Evolutionary conservation across 2,797 vertebrate genomes (phyloP), one percentile per base, ranked within the genome.

Genomic region (Tachyglossus aculeatus): DNA sequence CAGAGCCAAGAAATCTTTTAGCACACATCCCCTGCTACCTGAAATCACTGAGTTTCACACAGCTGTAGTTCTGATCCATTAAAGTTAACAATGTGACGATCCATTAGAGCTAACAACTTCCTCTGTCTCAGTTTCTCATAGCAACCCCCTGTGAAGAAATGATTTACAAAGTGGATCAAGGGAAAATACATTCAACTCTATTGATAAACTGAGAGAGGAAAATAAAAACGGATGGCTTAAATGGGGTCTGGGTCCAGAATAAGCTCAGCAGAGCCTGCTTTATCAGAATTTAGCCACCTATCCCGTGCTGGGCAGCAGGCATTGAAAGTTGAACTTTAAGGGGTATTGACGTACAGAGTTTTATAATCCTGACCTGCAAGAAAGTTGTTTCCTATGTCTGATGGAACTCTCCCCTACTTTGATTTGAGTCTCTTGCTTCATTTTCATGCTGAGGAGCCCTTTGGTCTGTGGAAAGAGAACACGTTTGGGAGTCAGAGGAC

Each of bases 1-100:
- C 41, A 43, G 24, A 70, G 44, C 34, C 62, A 50, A 18, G 22
- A 74, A n/a, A 55, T 51, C 44, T 38, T 77, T 60, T 58, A 29
- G n/a, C 22, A 66, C 25, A 53, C 67, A 75, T 80, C 78, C 59
- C 71, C 53, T 55, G 70, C 32, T 76, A 69, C 71, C 68, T 60
- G 62, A 64, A 83, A 83, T 44, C 59, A 81, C 56, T 44, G 58
- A 54, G 40, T 71, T 71, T 56, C 67, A 81, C 68, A 56, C 0
- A 12, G 62, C 59, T 74, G 71, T 32, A 27, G 73, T 80, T 85
- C 74, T 83, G 75, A 83, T 81, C 59, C 85, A 85, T 81, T 87
- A 81, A 77, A 68, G 62, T 52, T 80, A 87, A 85, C 76, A 81
- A 74, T 76, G 75, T 85, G 68, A 67, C 71, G 68, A 76, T 58